These are phyloP conservation scores for Eleginops maclovinus DNA, from an alignment of 2,113 vertebrate species.

Conservation along the genomic window DNA sequence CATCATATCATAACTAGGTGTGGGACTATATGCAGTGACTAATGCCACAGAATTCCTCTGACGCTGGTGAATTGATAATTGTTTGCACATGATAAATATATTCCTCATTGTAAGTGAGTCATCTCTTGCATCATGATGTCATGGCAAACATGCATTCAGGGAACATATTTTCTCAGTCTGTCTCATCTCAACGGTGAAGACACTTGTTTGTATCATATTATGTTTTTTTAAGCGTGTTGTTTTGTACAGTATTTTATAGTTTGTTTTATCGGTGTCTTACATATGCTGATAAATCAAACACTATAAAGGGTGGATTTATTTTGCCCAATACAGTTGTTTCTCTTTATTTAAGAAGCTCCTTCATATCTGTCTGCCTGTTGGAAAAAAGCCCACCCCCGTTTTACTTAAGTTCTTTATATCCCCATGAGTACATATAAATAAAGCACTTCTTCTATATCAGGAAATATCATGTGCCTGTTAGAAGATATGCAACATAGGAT, in stretches of 20 bases:
- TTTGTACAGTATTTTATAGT: background rate
- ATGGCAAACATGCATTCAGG: constrained; percentile 55
- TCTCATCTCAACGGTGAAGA: constrained; percentile 53
- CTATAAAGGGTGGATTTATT: background rate
- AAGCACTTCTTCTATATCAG: constrained; percentile 30
- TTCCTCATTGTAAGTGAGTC: constrained; percentile 72
- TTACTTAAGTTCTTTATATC: constrained; percentile 30
- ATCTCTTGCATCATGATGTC: constrained; percentile 68
- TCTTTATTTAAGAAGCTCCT: background rate
- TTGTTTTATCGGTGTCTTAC: background rate
- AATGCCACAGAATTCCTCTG: constrained; percentile 71
- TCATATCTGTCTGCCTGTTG: constrained; percentile 5
- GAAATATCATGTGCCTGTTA: constrained; percentile 29
- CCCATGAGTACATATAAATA: constrained; percentile 31
- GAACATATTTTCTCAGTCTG: constrained; percentile 47
- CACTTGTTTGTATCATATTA: constrained; percentile 29
- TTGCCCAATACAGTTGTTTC: background rate
- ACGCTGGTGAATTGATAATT: constrained; percentile 76
- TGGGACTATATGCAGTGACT: constrained; percentile 70
- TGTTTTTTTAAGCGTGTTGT: background rate
- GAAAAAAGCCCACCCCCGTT: background rate
- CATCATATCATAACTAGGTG: constrained; percentile 70
- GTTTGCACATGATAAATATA: constrained; percentile 73
- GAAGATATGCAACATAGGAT: constrained; percentile 11
- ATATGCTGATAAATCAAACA: too few species aligned